Evolutionary conservation across 1,140 invertebrate genomes (phyloP).

Genomic region (Gyrodactylus bullatarudis): DNA sequence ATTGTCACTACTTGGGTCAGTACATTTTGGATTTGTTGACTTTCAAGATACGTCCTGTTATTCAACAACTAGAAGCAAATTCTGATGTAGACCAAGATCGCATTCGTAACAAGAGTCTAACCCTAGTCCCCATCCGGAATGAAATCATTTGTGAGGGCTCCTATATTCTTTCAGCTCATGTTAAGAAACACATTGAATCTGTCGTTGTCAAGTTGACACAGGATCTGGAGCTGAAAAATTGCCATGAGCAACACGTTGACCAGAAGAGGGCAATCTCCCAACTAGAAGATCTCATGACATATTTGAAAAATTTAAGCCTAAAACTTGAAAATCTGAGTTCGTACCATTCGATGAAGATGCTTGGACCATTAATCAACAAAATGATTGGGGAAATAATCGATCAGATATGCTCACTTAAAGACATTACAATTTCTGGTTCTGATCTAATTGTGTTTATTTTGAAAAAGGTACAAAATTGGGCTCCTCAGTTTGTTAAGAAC

Average conservation of each 20-base stretch:
- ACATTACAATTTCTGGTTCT: background rate
- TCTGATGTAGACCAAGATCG: background rate
- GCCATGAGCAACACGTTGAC: background rate
- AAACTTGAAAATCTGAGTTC: background rate
- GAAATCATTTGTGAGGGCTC: background rate
- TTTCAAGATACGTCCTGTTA: background rate
- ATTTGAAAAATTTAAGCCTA: background rate
- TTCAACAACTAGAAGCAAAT: background rate
- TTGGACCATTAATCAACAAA: background rate
- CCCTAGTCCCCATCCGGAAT: background rate
- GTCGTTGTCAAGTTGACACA: background rate
- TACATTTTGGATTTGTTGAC: background rate
- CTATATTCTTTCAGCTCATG: background rate
- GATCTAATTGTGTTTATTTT: background rate
- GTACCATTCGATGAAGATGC: background rate
- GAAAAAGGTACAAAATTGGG: background rate
- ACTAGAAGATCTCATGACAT: background rate
- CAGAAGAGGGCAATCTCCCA: background rate
- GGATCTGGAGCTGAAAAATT: background rate
- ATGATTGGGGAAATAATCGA: background rate
- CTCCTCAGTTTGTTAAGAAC: background rate
- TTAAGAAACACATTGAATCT: background rate
- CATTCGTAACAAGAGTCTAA: background rate
- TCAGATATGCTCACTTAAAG: background rate
- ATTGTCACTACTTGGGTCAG: background rate